These are phyloP conservation scores for Carettochelys insculpta DNA, from an alignment of 2,113 vertebrate species.

Conservation along the genomic window DNA sequence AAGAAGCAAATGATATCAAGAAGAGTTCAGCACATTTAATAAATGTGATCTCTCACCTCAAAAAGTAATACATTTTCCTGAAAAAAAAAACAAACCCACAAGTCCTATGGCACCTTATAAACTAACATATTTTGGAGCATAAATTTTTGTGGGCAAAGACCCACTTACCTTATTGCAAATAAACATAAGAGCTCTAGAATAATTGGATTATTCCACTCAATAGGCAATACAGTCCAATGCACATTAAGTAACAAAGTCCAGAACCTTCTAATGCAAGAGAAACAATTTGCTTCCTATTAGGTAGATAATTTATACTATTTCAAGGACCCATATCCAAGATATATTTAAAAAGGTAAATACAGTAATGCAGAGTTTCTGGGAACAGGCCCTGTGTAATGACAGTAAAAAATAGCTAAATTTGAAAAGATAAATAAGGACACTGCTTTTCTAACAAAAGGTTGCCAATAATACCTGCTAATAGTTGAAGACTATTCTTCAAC, in stretches of 20 bases:
- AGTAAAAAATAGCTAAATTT: neutral
- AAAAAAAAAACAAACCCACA: too few species aligned
- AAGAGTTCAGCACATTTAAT: neutral
- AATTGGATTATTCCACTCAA: neutral
- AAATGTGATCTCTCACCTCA: neutral
- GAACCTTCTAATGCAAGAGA: neutral
- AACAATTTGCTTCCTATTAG: neutral
- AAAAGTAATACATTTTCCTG: neutral
- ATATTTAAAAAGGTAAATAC: too few species aligned
- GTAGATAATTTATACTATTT: neutral
- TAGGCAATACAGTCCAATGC: neutral
- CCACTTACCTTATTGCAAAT: neutral
- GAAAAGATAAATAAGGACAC: neutral
- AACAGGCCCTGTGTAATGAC: neutral
- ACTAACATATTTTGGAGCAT: too few species aligned
- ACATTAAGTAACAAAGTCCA: neutral
- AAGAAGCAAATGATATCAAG: neutral
- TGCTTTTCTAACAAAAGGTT: neutral
- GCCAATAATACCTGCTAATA: neutral
- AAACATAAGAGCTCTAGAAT: rapidly evolving
- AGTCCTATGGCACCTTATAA: too few species aligned
- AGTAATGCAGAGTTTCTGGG: too few species aligned
- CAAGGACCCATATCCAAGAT: neutral
- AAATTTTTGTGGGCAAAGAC: too few species aligned
- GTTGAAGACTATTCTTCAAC: conserved; percentile 2